Conservation (phyloP, 2,888 invertebrate species). For the Schizaphis graminum region DNA sequence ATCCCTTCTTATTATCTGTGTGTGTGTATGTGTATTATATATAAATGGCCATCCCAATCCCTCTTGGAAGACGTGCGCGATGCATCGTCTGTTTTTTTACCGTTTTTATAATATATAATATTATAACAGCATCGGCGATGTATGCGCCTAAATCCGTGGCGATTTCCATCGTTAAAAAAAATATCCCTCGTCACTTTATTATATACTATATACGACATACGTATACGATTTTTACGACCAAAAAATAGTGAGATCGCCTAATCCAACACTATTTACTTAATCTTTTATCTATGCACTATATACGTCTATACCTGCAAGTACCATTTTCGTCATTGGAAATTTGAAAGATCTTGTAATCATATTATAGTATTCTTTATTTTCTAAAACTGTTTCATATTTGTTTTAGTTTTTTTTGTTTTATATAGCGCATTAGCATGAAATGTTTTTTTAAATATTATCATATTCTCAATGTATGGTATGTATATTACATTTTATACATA, state of each 20-base stretch:
- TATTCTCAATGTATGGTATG: too few relatives aligned
- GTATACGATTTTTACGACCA: neutral
- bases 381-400: neutral
- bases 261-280: neutral
- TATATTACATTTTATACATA: too few relatives aligned
- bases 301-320: too few relatives aligned
- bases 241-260: neutral
- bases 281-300: too few relatives aligned
- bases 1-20: constrained; percentile 15
- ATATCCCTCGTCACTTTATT: neutral
- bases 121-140: neutral
- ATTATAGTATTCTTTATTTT: neutral
- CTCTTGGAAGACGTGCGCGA: neutral
- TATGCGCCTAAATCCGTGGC: neutral
- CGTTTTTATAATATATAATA: neutral
- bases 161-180: neutral
- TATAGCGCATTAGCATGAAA: too few relatives aligned
- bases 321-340: neutral
- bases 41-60: neutral
- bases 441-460: too few relatives aligned
- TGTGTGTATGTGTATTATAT: neutral
- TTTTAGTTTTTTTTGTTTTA: too few relatives aligned
- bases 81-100: neutral
- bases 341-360: neutral
- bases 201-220: neutral